Base-by-base conservation (phyloP, 2,113 vertebrate species). In the Syngnathus floridae region DNA sequence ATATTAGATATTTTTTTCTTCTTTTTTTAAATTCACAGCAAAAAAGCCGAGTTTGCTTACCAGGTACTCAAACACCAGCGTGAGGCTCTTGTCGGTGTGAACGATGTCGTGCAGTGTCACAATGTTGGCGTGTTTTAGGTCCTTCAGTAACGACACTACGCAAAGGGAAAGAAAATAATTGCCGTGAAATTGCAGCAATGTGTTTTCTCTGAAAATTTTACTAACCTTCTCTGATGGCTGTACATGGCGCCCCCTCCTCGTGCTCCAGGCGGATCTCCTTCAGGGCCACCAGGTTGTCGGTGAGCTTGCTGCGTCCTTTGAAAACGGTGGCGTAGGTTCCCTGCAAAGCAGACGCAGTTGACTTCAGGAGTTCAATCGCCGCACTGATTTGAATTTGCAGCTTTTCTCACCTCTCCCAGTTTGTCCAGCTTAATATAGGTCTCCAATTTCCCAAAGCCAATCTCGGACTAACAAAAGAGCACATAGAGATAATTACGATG, bases 121-220 rank as follows among this genome's bases (percentile, higher is more conserved):
- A 51, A 99, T 99, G 90, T 99, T 99, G 79, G 97, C 97, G 73
- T 99, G 97, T 87, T 99, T 99, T 86, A 99, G 90, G 87, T 99
- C 97, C 90, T 99, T 99, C 77, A 99, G 86, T 79, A 99, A 90
- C 14, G 97, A 99, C 69, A 99, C 97, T 99, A 82, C 51, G 63
- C 48, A 64, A 4, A 69, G 19, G 58, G 26, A 31, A 31, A 31
- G 3, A 48, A 46, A 14, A 10, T 1, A 6, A 7, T 19, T n/a
- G 1, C 5, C 17, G 17, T 48, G 5, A 48, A 48, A 46, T 16
- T 22, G 11, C 51, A 52, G 8, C 0, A 52, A 52, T 52, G 7
- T 22, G n/a, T 13, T 26, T 26, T 26, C 19, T 21, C 10, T 13
- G 9, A 41, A 41, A 41, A 43, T 14, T 12, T 12, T 2, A 8